Evolutionary conservation across 2,113 vertebrate species (phyloP), one percentile per base, ranked within the genome.

Genomic region (Pomatostomus ruficeps): DNA sequence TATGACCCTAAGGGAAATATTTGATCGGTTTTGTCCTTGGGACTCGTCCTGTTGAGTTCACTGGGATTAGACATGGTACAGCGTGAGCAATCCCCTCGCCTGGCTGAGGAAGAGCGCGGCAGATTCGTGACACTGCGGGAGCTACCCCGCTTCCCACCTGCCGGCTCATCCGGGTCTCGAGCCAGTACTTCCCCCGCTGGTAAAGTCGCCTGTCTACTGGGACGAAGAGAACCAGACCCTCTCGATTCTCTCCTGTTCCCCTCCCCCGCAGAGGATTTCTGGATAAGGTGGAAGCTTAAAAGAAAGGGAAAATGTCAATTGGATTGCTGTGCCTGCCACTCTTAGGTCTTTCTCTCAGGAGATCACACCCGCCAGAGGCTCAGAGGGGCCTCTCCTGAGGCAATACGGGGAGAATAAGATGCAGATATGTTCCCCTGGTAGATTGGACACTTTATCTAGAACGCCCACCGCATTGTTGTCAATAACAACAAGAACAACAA

Each of bases 381-480:
- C 40, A 20, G 11, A 33, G 10, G 11, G 46, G 24, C 20, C 6
- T 58, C 23, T 82, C 9, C 29, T 12, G 10, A 6, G 33, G 14
- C 12, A 51, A 29, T 4, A 2, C 3, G 2, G 10, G 12, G 29
- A 25, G 12, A 65, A 35, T 0, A 3, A 58, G 17, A 18, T 2
- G 7, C 4, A 2, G 18, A 7, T 16, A 22, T 24, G 11, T 75
- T 14, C 15, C 9, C 5, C 12, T 25, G 8, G 17, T 33, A 49
- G 31, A 25, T 7, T 23, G 1, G 10, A 43, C 26, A 19, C 6
- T 72, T 83, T 73, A 13, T 51, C 23, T 14, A 29, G 9, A 59
- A 21, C 1, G 1, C 9, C 9, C 38, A 40, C 2, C 0, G 0
- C 9, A 2, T 24, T 2, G 0, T 11, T 43, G 12, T 52, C 10